Conservation (phyloP, 2,888 invertebrate genomes). For the Zaprionus obscuricornis region DNA sequence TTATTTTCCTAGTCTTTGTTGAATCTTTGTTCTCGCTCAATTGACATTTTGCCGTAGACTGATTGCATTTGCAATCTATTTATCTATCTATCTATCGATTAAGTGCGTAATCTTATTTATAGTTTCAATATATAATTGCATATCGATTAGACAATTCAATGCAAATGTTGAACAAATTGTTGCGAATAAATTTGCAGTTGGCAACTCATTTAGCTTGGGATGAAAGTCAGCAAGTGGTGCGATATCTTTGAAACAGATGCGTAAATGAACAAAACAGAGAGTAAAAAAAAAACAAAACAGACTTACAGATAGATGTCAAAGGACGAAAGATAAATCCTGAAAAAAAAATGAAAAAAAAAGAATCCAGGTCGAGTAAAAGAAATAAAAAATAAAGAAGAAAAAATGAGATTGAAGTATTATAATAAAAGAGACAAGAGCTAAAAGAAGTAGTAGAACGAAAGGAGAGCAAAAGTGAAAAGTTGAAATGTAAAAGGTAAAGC, state of each 20-base stretch:
- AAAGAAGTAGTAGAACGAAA: not conserved
- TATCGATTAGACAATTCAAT: slow-evolving; percentile 51
- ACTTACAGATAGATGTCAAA: not conserved
- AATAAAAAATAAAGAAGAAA: not conserved
- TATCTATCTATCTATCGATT: slow-evolving; percentile 43
- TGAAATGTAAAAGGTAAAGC: not conserved
- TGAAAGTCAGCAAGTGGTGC: too few relatives aligned
- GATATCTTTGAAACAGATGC: too few relatives aligned
- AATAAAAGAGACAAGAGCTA: slow-evolving; percentile 2
- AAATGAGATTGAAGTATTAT: slow-evolving; percentile 8
- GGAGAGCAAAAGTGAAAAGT: not conserved
- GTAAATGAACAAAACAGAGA: not conserved
- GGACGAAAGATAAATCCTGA: too few relatives aligned
- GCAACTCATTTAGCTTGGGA: too few relatives aligned
- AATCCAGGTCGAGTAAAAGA: not conserved
- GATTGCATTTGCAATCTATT: slow-evolving; percentile 30
- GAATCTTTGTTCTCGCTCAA: slow-evolving; percentile 25
- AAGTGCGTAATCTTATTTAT: slow-evolving; percentile 60
- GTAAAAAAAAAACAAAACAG: not conserved
- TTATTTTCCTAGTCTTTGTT: slow-evolving; percentile 7
- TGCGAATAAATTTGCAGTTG: too few relatives aligned
- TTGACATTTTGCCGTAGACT: slow-evolving; percentile 60
- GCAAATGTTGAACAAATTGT: too few relatives aligned
- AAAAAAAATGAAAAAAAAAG: not conserved
- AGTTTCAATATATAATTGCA: slow-evolving; percentile 43